Conservation (phyloP, 2,888 invertebrate genomes). For the Julus scandinavius region DNA sequence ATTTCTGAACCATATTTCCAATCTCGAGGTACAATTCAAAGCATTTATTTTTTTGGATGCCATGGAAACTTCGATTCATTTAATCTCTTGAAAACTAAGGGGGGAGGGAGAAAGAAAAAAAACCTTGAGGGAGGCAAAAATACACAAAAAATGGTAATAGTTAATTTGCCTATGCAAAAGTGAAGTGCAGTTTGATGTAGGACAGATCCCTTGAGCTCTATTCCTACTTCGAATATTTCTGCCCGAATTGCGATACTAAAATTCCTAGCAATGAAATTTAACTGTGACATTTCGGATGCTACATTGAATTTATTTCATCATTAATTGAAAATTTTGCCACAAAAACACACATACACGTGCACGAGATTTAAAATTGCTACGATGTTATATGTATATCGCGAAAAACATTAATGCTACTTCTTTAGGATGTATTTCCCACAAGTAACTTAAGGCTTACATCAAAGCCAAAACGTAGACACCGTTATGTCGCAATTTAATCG, state of each 20-base stretch:
- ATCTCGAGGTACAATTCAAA: neutral
- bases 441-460: neutral
- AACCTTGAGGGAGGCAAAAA: neutral
- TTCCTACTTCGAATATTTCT: neutral
- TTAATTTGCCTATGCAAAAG: constrained; percentile 14
- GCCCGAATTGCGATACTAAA: neutral
- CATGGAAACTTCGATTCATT: neutral
- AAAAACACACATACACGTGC: neutral
- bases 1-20: neutral
- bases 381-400: neutral
- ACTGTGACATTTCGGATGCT: neutral
- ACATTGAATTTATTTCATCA: neutral
- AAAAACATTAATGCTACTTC: neutral
- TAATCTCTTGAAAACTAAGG: neutral
- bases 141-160: constrained; percentile 14
- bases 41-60: neutral
- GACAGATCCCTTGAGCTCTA: constrained; percentile 16
- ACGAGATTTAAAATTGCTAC: neutral
- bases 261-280: neutral
- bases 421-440: neutral
- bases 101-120: neutral
- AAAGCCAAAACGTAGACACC: neutral
- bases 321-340: neutral
- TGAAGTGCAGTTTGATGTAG: constrained; percentile 21
- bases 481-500: too few species aligned